A percentile compares a stretch with the other conserved stretches of the same genome.
Conservation (phyloP, 1,140 invertebrate species). For the Pollicipes pollicipes region DNA sequence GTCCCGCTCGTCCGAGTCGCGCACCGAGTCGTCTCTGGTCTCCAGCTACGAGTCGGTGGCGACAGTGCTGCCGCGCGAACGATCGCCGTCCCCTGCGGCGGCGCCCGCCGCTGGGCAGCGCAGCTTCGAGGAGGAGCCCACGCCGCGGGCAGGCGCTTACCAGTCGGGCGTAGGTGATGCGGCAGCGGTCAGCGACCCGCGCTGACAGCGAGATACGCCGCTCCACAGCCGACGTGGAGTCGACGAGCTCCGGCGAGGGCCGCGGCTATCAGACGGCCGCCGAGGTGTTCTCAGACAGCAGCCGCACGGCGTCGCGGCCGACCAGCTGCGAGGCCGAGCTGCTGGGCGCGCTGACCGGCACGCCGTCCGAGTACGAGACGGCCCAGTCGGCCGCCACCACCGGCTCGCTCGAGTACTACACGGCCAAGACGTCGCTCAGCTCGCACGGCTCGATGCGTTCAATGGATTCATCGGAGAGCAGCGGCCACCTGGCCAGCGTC, state of each 20-base stretch:
- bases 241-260: conserved; percentile 77
- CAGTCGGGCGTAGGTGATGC: neutral
- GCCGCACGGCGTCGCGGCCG: conserved; percentile 50
- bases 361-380: conserved; percentile 73
- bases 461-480: conserved; percentile 59
- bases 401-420: conserved; percentile 62
- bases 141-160: neutral
- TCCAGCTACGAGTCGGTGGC: neutral
- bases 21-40: neutral
- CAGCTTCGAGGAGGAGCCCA: neutral
- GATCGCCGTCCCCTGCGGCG: neutral
- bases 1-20: neutral
- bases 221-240: conserved; percentile 33
- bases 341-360: conserved; percentile 24
- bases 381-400: conserved; percentile 41
- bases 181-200: neutral
- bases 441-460: conserved; percentile 76
- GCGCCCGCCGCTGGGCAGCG: neutral
- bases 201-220: conserved; percentile 19
- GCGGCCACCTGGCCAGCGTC: conserved; percentile 65
- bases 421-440: conserved; percentile 59
- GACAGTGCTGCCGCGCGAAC: neutral
- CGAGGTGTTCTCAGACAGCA: conserved; percentile 44
- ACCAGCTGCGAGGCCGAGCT: conserved; percentile 73
- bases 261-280: conserved; percentile 74